Percentiles rank a stretch among this genome's conserved stretches.
phyloP scores from a whole-genome alignment of 1,140 invertebrate genomes.

The Hycleus phaleratus region DNA sequence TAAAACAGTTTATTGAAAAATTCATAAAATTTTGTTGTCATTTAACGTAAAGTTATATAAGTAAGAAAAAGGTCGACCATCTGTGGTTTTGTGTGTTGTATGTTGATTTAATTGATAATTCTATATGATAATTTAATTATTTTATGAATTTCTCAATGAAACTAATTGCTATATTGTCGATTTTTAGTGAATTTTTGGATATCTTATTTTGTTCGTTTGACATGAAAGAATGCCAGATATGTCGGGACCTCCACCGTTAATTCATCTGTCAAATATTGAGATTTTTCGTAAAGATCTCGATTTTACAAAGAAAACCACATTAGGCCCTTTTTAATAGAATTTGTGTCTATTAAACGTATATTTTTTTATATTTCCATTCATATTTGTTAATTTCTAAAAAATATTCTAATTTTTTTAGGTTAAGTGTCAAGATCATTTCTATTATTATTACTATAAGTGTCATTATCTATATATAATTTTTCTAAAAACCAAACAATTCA shows the following conservation, averaged over 20 bases:
- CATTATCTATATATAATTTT: no score
- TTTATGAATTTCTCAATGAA: neutral
- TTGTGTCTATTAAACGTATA: no score
- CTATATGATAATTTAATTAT: neutral
- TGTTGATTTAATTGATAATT: neutral
- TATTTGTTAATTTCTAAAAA: no score
- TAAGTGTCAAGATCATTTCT: no score
- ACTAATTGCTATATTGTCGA: neutral
- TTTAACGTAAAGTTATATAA: slow-evolving; percentile 27
- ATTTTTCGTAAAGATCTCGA: no score
- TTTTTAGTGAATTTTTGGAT: neutral
- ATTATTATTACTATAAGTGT: no score
- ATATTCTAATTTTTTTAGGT: no score
- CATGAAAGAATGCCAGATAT: neutral
- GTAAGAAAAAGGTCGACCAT: slow-evolving; percentile 29
- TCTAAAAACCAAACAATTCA: no score
- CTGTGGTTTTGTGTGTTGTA: slow-evolving; percentile 20
- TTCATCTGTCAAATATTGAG: neutral
- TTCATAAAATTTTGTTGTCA: slow-evolving; percentile 2
- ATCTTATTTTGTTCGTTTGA: no score
- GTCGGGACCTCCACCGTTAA: neutral
- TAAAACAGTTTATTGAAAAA: neutral
- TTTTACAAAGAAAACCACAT: no score
- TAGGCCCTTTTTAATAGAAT: no score
- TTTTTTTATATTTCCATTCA: no score